phyloP scores from a whole-genome alignment of 2,113 vertebrate species.

The Galemys pyrenaicus region DNA sequence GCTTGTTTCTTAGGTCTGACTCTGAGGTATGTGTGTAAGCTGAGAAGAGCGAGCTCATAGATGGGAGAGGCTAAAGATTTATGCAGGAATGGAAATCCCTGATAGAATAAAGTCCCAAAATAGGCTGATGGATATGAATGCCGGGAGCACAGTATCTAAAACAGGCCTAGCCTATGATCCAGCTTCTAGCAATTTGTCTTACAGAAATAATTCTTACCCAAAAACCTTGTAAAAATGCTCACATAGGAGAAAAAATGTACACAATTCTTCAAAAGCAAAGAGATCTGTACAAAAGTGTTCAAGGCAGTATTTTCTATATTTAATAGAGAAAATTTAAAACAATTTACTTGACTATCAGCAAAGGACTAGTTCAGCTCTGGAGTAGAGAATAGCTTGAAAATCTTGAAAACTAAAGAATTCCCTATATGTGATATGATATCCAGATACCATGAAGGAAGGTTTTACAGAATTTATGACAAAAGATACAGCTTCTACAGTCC shows the following conservation, averaged over 20 bases:
- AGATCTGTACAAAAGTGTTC: neutral
- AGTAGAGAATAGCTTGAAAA: slow-evolving; percentile 8
- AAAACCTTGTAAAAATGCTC: slow-evolving; percentile 1
- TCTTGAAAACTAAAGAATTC: neutral
- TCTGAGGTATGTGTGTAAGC: neutral
- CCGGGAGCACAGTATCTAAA: neutral
- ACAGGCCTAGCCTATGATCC: neutral
- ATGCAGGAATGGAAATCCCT: neutral
- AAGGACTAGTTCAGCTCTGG: neutral
- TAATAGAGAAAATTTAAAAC: neutral
- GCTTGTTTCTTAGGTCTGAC: neutral
- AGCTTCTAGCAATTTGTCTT: slow-evolving; percentile 18
- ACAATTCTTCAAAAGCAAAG: slow-evolving; percentile 38
- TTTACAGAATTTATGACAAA: slow-evolving; percentile 17
- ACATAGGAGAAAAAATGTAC: neutral
- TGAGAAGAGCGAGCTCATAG: neutral
- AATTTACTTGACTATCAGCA: neutral
- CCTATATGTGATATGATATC: neutral
- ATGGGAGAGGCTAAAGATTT: neutral
- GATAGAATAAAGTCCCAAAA: neutral
- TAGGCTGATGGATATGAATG: neutral
- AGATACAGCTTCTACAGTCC: neutral
- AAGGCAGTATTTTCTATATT: neutral
- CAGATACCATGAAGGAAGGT: neutral
- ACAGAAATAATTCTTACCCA: neutral